Base-by-base conservation (phyloP, 2,888 invertebrate genomes). In the Pimpla rufipes region DNA sequence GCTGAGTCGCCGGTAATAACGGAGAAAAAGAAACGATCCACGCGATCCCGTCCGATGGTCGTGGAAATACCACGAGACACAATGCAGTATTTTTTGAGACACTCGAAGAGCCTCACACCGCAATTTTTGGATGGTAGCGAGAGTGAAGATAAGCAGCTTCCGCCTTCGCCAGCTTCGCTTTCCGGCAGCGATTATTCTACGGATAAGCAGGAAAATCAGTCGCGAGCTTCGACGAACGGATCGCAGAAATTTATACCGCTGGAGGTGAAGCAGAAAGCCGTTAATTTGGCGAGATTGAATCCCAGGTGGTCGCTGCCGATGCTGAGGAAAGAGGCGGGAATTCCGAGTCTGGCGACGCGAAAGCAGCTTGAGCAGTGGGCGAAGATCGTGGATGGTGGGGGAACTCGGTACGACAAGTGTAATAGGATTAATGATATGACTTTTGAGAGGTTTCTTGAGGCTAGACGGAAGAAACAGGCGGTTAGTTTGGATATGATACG, bases 391-490 rank as follows among this genome's bases (percentile, higher is more conserved):
- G 50, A 21, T 3, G 70, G 40, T 4, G 84, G 84, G 21, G 83
- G 85, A 21, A 77, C 84, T 0, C 23, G 29, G 0, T 18, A 18
- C 4, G 85, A 84, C 55, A 85, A 85, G 47, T 74, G 47, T 40
- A 18, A 55, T 13, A 40, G 23, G 11, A 84, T 85, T 18, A 79
- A 76, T 42, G n/a, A 18, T 1, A 13, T 45, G 2, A 84, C 84
- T 1, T 85, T 80, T 40, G 42, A 67, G 45, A 66, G 52, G 21
- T 82, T 82, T 47, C 11, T 74, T n/a, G 75, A 62, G 37, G 84
- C 79, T 0, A 50, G 62, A 8, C 52, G 11, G 2, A 75, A 74
- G 1, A 52, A 42, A 0, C 42, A 73, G 5, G 16, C 16, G 0
- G 71, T 84, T 0, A 80, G 67, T 2, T 67, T 10, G 8, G 57